Evolutionary conservation across 1,140 invertebrate species (phyloP).

Genomic region (Sarcophaga bullata): DNA sequence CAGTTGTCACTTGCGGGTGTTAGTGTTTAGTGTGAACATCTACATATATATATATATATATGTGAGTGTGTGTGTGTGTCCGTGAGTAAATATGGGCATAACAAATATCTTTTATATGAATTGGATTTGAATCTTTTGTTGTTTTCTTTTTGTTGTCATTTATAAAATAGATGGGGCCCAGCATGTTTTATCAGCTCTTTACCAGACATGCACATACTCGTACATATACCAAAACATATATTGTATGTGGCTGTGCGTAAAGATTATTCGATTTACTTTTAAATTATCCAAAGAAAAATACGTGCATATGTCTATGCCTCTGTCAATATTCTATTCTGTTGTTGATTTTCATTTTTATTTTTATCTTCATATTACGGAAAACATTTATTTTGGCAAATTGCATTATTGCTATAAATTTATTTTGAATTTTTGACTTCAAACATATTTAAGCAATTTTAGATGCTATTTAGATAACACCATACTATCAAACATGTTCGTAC

Average conservation of each 20-base stretch:
- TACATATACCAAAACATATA: no score
- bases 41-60: background rate
- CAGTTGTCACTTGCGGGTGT: background rate
- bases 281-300: background rate
- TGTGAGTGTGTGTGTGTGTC: background rate
- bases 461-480: background rate
- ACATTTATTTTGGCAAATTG: background rate
- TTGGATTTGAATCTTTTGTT: conserved; percentile 17
- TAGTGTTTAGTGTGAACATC: background rate
- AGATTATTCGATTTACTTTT: conserved; percentile 35
- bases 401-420: conserved; percentile 1
- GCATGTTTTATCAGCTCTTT: conserved; percentile 33
- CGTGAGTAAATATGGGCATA: conserved; percentile 36
- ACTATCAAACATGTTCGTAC: background rate
- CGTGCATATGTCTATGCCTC: background rate
- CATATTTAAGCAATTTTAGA: conserved; percentile 1
- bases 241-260: conserved; percentile 17
- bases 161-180: conserved; percentile 14
- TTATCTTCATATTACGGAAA: background rate
- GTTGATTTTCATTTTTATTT: background rate
- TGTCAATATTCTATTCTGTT: background rate
- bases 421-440: background rate
- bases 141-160: background rate
- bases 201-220: conserved; percentile 14
- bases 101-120: conserved; percentile 40